A percentile compares a stretch with the other conserved stretches of the same genome.
Evolutionary conservation across 2,797 vertebrate species (phyloP).

Genomic region (Adrianichthys oophorus): DNA sequence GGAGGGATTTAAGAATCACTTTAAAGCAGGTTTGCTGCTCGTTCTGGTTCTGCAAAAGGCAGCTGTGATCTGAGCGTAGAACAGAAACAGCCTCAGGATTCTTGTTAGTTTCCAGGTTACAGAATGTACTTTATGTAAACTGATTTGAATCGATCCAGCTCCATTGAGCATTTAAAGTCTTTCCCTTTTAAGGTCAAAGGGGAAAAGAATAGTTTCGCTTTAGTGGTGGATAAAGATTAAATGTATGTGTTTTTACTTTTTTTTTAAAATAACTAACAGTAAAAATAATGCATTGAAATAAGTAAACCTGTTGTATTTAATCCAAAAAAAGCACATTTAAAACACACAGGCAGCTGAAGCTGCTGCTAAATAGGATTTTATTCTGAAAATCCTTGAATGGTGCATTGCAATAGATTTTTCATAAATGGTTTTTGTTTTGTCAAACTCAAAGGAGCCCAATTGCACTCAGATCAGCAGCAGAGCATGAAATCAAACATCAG

Average conservation of each 20-base stretch:
- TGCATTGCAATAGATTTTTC: conserved; percentile 46
- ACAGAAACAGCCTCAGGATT: conserved; percentile 4
- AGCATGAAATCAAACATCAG: conserved; percentile 82
- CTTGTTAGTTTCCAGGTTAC: conserved; percentile 3
- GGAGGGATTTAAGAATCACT: too few species aligned
- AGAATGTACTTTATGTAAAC: conserved; percentile 25
- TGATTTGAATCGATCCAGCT: conserved; percentile 32
- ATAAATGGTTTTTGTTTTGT: conserved; percentile 59
- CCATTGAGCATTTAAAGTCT: conserved; percentile 11
- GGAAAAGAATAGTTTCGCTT: not conserved
- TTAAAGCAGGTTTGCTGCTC: not conserved
- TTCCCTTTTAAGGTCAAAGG: conserved; percentile 13
- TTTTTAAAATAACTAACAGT: too few species aligned
- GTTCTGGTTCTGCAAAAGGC: conserved; percentile 1
- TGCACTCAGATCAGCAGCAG: conserved; percentile 65
- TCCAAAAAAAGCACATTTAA: not conserved
- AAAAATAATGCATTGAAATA: not conserved
- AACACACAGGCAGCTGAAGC: conserved; percentile 1
- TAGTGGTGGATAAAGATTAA: not conserved
- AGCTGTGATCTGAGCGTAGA: conserved; percentile 3
- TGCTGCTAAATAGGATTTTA: not conserved
- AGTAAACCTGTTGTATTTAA: not conserved
- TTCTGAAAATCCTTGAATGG: conserved; percentile 11
- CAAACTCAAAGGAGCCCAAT: conserved; percentile 48
- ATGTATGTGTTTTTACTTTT: not conserved